phyloP scores from a whole-genome alignment of 2,888 invertebrate genomes.

The Andrena fulva region DNA sequence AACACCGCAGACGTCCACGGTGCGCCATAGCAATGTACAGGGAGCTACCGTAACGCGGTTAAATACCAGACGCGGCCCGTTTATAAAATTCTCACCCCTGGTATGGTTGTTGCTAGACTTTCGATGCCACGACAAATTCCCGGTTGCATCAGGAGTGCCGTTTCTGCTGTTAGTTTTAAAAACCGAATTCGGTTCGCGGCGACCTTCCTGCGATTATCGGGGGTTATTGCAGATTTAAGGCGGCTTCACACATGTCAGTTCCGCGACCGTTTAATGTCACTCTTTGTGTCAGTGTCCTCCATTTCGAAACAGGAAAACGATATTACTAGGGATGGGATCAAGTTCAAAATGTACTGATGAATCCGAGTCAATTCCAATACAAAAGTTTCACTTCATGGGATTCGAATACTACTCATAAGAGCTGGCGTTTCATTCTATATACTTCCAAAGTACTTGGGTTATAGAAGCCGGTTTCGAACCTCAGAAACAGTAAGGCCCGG shows the following conservation, averaged over 20 bases:
- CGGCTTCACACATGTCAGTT: too few relatives aligned
- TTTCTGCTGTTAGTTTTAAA: constrained; percentile 15
- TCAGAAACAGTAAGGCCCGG: too few relatives aligned
- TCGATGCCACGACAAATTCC: constrained; percentile 51
- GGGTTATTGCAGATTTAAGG: neutral
- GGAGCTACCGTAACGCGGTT: constrained; percentile 13
- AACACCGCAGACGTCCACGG: constrained; percentile 14
- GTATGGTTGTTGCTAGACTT: constrained; percentile 27
- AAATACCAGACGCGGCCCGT: constrained; percentile 38
- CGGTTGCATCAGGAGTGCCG: neutral
- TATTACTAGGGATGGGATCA: too few relatives aligned
- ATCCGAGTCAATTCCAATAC: too few relatives aligned
- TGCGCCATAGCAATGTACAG: constrained; percentile 17
- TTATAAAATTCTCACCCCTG: constrained; percentile 54
- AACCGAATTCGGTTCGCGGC: neutral
- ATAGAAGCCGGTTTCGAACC: too few relatives aligned
- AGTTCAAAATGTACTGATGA: too few relatives aligned
- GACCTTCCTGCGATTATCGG: neutral
- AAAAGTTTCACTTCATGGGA: too few relatives aligned
- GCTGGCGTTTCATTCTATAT: too few relatives aligned
- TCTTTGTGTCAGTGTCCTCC: too few relatives aligned
- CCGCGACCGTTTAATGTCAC: neutral
- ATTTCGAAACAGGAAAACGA: too few relatives aligned
- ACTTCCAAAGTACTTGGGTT: too few relatives aligned
- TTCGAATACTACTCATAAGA: too few relatives aligned